Conservation (phyloP, 2,113 vertebrate species). For the Centropus bengalensis region DNA sequence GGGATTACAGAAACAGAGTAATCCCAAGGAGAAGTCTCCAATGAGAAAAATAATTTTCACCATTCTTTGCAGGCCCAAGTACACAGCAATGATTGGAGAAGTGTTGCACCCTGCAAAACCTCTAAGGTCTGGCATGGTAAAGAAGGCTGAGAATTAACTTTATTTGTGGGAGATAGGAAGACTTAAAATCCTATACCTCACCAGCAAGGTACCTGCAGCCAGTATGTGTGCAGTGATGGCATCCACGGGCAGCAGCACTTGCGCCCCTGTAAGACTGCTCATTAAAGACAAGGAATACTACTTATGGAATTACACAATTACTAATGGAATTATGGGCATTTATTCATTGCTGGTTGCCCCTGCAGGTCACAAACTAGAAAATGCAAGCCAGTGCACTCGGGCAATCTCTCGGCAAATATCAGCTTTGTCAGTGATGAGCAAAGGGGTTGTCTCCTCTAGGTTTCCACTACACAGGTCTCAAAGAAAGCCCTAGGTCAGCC, state of each 20-base stretch:
- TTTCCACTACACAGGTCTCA: background rate
- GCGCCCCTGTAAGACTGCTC: background rate
- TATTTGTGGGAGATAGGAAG: background rate
- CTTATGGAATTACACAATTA: background rate
- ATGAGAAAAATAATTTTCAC: background rate
- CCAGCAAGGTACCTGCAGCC: background rate
- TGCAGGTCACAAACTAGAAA: background rate
- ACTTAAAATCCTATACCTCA: background rate
- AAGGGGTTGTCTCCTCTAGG: background rate
- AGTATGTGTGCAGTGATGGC: background rate
- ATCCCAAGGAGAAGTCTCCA: background rate
- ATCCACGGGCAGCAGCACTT: background rate
- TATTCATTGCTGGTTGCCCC: background rate
- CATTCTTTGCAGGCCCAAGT: background rate
- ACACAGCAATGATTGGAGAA: accelerated
- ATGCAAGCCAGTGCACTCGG: background rate
- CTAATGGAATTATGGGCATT: background rate
- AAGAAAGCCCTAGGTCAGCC: background rate
- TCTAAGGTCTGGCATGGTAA: background rate
- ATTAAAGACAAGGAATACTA: background rate
- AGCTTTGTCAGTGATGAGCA: background rate
- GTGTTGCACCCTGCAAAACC: background rate
- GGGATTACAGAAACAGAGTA: background rate
- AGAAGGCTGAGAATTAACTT: background rate
- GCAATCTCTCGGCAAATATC: background rate